Percentiles rank a stretch among this genome's conserved stretches.
Evolutionary conservation across 2,888 invertebrate genomes (phyloP).

Genomic region (Monopis laevigella): DNA sequence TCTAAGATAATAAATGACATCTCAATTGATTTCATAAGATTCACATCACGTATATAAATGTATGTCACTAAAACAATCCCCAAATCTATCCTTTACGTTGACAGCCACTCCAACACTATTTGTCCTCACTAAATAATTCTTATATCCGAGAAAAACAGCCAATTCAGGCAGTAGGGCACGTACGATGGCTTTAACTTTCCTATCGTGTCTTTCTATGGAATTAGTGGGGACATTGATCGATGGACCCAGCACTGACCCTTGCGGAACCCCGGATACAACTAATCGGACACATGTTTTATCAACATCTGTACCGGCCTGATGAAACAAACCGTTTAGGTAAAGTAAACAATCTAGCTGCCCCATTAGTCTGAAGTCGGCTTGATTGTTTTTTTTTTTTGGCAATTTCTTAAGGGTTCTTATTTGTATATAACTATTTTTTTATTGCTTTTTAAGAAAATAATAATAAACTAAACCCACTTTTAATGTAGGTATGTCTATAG

Average conservation of each 20-base stretch:
- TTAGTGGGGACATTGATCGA: slow-evolving; percentile 35
- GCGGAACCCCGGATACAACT: slow-evolving; percentile 26
- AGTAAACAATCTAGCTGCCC: not conserved
- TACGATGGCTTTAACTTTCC: slow-evolving; percentile 29
- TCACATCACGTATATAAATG: slow-evolving; percentile 7
- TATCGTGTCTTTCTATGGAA: slow-evolving; percentile 31
- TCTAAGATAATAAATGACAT: not conserved
- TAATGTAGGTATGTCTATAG: too few relatives aligned
- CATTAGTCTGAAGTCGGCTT: too few relatives aligned
- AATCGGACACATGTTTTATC: slow-evolving; percentile 16
- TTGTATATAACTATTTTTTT: too few relatives aligned
- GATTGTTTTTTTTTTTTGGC: too few relatives aligned
- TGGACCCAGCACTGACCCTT: slow-evolving; percentile 23
- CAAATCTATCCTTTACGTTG: slow-evolving; percentile 4
- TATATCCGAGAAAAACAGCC: slow-evolving; percentile 36
- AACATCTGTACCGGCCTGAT: slow-evolving; percentile 12
- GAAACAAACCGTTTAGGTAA: slow-evolving; percentile 8
- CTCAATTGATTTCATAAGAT: not conserved
- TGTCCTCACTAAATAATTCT: slow-evolving; percentile 43
- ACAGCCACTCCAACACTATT: slow-evolving; percentile 33
- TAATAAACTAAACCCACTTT: too few relatives aligned
- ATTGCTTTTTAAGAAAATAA: too few relatives aligned
- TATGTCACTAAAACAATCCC: slow-evolving; percentile 11
- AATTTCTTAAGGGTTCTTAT: too few relatives aligned
- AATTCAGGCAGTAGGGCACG: slow-evolving; percentile 25